These are phyloP conservation scores for Semicossyphus pulcher DNA, from an alignment of 2,113 vertebrate species.

Conservation along the genomic window DNA sequence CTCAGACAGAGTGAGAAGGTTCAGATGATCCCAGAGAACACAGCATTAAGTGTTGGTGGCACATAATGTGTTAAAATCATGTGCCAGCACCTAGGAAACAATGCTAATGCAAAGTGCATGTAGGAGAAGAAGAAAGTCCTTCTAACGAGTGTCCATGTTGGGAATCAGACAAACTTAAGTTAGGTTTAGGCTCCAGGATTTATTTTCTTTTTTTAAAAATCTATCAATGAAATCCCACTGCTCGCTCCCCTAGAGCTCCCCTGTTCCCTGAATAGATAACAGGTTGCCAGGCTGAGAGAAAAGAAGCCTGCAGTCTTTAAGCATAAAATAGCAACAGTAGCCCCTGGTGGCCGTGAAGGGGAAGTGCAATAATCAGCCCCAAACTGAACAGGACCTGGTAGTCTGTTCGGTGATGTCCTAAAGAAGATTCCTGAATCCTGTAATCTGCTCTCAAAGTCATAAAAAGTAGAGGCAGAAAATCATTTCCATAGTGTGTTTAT, in stretches of 20 bases:
- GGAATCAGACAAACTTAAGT: no score
- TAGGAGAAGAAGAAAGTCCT: no score
- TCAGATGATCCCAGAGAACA: background rate
- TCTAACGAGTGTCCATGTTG: no score
- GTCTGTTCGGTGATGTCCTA: no score
- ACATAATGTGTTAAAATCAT: background rate
- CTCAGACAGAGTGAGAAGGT: background rate
- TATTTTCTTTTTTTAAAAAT: no score
- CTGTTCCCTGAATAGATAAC: slow-evolving; percentile 4
- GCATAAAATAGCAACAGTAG: slow-evolving; percentile 10
- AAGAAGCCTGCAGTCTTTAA: background rate
- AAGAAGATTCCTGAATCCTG: no score
- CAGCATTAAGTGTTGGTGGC: background rate
- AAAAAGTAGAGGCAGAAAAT: no score
- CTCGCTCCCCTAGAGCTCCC: background rate
- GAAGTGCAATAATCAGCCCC: background rate
- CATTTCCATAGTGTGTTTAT: no score
- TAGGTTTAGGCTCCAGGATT: no score
- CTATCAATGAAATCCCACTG: slow-evolving; percentile 29
- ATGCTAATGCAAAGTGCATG: background rate
- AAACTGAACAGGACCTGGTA: no score
- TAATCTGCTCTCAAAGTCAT: no score
- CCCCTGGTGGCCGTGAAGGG: slow-evolving; percentile 30
- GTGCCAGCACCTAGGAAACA: background rate
- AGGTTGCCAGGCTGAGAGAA: slow-evolving; percentile 27